Evolutionary conservation across 2,113 vertebrate genomes (phyloP).

Genomic region (Acanthisitta chloris): DNA sequence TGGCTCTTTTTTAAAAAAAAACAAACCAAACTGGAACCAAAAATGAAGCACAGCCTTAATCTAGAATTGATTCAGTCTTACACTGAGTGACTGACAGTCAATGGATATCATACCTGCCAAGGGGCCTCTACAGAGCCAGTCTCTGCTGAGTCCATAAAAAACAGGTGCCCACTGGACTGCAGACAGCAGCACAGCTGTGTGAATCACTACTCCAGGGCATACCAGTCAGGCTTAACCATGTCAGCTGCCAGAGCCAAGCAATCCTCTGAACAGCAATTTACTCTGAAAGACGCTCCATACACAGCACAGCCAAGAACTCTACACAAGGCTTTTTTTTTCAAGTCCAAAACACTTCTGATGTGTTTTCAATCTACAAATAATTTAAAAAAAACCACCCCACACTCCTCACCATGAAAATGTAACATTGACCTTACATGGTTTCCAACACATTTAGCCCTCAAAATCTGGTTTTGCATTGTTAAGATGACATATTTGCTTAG

Average conservation of each 20-base stretch:
- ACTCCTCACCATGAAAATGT: background rate
- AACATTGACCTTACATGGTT: background rate
- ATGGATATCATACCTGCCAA: background rate
- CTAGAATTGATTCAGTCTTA: background rate
- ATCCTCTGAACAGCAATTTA: background rate
- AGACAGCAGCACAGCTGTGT: background rate
- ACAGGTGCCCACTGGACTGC: background rate
- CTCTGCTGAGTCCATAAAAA: background rate
- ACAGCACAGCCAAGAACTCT: background rate
- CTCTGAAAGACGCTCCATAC: background rate
- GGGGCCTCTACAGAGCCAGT: background rate
- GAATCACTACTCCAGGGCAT: accelerated
- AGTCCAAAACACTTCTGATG: background rate
- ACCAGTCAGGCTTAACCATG: background rate
- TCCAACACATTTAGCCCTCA: background rate
- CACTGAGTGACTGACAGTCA: background rate
- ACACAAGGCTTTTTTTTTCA: background rate
- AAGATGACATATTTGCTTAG: background rate
- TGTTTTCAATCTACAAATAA: background rate
- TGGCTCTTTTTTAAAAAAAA: background rate
- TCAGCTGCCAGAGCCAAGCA: background rate
- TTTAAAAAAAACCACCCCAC: accelerated
- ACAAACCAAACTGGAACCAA: background rate
- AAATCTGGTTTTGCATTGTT: background rate
- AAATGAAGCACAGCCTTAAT: background rate